Conservation (phyloP, 2,888 invertebrate species). For the Heliothis peltigera region DNA sequence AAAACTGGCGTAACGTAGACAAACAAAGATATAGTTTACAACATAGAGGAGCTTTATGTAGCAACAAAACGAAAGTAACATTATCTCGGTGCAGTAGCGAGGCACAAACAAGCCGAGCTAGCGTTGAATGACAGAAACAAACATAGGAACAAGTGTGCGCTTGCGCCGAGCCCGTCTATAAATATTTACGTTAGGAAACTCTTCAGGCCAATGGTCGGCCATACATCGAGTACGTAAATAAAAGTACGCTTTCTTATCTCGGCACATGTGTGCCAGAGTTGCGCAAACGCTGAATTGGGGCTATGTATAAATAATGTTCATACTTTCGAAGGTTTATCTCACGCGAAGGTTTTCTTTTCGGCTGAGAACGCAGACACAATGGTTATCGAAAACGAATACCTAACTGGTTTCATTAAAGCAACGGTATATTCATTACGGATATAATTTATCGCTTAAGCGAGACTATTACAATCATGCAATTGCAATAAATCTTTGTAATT, state of each 20-base stretch:
- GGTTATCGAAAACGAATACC: constrained; percentile 21
- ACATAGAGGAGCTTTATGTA: constrained; percentile 66
- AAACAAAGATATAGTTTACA: constrained; percentile 59
- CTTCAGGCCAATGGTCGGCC: constrained; percentile 87
- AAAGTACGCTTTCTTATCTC: constrained; percentile 88
- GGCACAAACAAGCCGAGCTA: constrained; percentile 71
- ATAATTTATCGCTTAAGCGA: constrained; percentile 38
- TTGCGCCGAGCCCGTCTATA: constrained; percentile 81
- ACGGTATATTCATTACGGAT: constrained; percentile 23
- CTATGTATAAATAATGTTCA: constrained; percentile 62
- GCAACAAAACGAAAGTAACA: constrained; percentile 73
- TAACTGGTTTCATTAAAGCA: constrained; percentile 26
- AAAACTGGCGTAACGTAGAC: constrained; percentile 56
- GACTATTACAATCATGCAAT: constrained; percentile 44
- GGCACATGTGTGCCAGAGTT: constrained; percentile 80
- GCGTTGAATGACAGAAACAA: constrained; percentile 89
- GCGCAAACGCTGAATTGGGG: constrained; percentile 79
- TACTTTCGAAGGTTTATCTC: constrained; percentile 42
- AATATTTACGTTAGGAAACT: constrained; percentile 89
- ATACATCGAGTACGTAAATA: constrained; percentile 81
- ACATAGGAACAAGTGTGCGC: constrained; percentile 86
- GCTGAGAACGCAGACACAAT: constrained; percentile 33
- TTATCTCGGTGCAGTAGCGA: constrained; percentile 62
- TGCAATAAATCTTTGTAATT: constrained; percentile 49
- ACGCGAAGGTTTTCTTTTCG: constrained; percentile 37